These are phyloP conservation scores for Acromyrmex heyeri DNA, from an alignment of 1,140 invertebrate genomes.

Conservation along the genomic window DNA sequence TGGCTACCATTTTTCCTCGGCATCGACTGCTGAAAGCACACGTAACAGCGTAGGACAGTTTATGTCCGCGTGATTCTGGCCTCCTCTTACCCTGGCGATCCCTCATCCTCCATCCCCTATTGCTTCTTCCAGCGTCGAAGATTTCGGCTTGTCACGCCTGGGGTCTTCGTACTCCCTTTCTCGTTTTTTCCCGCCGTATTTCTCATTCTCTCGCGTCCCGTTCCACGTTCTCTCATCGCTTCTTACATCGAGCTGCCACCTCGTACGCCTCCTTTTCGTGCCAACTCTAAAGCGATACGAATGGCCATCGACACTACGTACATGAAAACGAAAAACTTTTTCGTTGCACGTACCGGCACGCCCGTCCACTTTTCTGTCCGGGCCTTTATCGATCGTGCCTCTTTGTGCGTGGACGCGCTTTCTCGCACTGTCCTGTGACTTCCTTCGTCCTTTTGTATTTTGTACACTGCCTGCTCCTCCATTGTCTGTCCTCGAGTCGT, in stretches of 20 bases:
- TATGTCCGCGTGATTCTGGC: conserved; percentile 72
- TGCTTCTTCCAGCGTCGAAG: conserved; percentile 48
- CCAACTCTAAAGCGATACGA: conserved; percentile 73
- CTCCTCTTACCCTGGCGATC: background rate
- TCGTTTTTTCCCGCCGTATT: conserved; percentile 20
- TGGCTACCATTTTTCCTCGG: conserved; percentile 74
- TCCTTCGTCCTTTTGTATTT: conserved; percentile 16
- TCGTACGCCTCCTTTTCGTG: conserved; percentile 32
- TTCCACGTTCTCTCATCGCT: background rate
- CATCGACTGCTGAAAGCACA: conserved; percentile 73
- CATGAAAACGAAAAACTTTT: conserved; percentile 69
- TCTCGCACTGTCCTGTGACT: conserved; percentile 26
- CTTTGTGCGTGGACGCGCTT: conserved; percentile 47
- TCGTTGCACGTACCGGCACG: conserved; percentile 6
- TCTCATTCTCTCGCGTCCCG: conserved; percentile 27
- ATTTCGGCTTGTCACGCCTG: conserved; percentile 71
- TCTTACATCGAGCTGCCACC: conserved; percentile 40
- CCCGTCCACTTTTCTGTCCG: conserved; percentile 33
- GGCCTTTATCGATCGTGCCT: conserved; percentile 62
- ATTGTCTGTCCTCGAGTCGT: conserved; percentile 27
- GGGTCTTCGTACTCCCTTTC: conserved; percentile 18
- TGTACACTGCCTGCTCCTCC: background rate
- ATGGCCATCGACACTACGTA: conserved; percentile 34
- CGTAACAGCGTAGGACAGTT: conserved; percentile 73
- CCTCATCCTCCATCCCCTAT: background rate